Conservation (phyloP, 2,888 invertebrate species). For the Autographa gamma region DNA sequence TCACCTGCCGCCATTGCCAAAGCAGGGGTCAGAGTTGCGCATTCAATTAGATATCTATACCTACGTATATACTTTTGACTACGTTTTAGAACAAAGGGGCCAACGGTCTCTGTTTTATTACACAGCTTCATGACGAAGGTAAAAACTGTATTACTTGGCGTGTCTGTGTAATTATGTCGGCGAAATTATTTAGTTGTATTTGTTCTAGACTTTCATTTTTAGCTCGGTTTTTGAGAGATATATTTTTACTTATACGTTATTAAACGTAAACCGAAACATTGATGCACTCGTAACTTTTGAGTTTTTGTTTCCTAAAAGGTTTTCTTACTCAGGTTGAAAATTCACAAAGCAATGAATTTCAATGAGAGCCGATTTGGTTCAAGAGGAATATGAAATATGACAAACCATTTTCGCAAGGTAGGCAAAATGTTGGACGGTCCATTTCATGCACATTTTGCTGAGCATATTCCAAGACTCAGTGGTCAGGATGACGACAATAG, state of each 20-base stretch:
- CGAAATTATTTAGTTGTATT: constrained; percentile 17
- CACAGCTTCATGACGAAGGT: constrained; percentile 34
- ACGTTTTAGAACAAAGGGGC: constrained; percentile 37
- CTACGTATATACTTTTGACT: constrained; percentile 14
- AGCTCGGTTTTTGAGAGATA: constrained; percentile 7
- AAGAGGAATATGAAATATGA: constrained; percentile 32
- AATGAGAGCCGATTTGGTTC: neutral
- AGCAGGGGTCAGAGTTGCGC: constrained; percentile 35
- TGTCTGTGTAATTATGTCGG: constrained; percentile 22
- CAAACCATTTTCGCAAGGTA: constrained; percentile 31
- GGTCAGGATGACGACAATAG: constrained; percentile 72
- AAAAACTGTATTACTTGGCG: constrained; percentile 35
- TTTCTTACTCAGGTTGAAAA: neutral
- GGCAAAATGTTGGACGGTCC: constrained; percentile 55
- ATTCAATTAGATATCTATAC: constrained; percentile 56
- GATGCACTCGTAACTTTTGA: too few species aligned
- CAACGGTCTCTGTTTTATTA: constrained; percentile 35
- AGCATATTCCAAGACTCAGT: constrained; percentile 70
- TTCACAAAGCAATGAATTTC: neutral
- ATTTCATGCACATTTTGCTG: constrained; percentile 69
- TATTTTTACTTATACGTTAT: neutral
- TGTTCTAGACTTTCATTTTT: constrained; percentile 10
- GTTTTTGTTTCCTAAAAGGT: neutral
- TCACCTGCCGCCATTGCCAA: constrained; percentile 53
- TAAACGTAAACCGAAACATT: too few species aligned